These are phyloP conservation scores for Coregonus suidteri DNA, from an alignment of 2,797 vertebrate genomes.

Conservation along the genomic window DNA sequence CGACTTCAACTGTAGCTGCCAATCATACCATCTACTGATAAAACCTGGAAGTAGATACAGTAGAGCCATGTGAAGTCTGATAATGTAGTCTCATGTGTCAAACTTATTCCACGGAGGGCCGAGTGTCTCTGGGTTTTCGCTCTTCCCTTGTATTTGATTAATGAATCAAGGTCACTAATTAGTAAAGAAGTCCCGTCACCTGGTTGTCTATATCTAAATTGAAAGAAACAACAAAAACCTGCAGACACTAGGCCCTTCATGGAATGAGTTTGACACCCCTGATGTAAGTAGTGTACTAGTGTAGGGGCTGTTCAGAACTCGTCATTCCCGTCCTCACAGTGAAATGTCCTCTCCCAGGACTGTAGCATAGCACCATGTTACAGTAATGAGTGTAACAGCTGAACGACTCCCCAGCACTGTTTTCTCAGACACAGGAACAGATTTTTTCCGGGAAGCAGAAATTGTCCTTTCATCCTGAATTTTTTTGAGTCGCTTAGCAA, in stretches of 20 bases:
- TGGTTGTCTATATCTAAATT: no score
- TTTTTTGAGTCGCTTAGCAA: constrained; percentile 72
- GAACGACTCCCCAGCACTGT: not conserved
- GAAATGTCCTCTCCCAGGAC: not conserved
- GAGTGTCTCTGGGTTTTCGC: no score
- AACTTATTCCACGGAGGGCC: no score
- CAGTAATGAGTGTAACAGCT: not conserved
- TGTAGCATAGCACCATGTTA: not conserved
- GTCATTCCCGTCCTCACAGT: not conserved
- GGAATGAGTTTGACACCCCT: no score
- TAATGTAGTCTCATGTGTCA: not conserved
- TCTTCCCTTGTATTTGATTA: no score
- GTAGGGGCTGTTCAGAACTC: not conserved
- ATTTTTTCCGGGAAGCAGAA: constrained; percentile 39
- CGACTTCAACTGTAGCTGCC: not conserved
- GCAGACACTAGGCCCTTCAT: no score
- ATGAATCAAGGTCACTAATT: no score
- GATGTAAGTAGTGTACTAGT: no score
- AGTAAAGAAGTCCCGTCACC: no score
- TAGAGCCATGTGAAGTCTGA: not conserved
- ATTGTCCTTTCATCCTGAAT: constrained; percentile 29
- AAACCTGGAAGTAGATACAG: not conserved
- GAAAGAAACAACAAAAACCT: no score
- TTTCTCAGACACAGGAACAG: constrained; percentile 12
- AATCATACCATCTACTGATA: not conserved